phyloP scores from a whole-genome alignment of 2,888 invertebrate genomes.

The Ormyrus nitidulus region DNA sequence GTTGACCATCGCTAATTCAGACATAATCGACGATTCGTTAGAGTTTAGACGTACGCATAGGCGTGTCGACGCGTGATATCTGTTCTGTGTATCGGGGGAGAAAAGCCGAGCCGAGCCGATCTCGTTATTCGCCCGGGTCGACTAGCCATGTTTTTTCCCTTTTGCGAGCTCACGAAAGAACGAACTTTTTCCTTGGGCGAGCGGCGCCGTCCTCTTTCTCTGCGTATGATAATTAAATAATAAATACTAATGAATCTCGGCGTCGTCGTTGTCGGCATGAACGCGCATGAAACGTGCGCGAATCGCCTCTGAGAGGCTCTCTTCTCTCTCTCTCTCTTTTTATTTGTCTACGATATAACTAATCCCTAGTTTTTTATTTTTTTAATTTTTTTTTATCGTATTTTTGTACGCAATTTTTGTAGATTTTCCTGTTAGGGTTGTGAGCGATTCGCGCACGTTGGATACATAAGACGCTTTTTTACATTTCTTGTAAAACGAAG shows the following conservation, averaged over 20 bases:
- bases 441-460: constrained; percentile 30
- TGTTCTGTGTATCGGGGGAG: background rate
- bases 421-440: background rate
- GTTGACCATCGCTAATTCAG: too few species aligned
- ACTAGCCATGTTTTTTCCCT: too few species aligned
- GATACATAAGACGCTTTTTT: constrained; percentile 38
- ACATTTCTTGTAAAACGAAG: constrained; percentile 46
- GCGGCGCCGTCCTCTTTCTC: constrained; percentile 53
- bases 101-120: constrained; percentile 16
- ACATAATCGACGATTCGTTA: background rate
- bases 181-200: constrained; percentile 40
- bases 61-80: background rate
- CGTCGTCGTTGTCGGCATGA: constrained; percentile 18
- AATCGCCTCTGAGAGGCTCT: constrained; percentile 27
- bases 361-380: background rate
- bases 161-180: constrained; percentile 9
- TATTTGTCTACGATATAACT: background rate
- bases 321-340: background rate
- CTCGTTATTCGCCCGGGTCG: constrained; percentile 1
- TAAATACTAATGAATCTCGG: constrained; percentile 24
- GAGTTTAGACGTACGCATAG: constrained; percentile 23
- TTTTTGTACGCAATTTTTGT: constrained; percentile 1
- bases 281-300: constrained; percentile 24
- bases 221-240: constrained; percentile 31
- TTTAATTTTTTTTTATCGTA: background rate